Base-by-base conservation (phyloP, 23 tunicate genomes). In the Halocynthia aurantium region DNA sequence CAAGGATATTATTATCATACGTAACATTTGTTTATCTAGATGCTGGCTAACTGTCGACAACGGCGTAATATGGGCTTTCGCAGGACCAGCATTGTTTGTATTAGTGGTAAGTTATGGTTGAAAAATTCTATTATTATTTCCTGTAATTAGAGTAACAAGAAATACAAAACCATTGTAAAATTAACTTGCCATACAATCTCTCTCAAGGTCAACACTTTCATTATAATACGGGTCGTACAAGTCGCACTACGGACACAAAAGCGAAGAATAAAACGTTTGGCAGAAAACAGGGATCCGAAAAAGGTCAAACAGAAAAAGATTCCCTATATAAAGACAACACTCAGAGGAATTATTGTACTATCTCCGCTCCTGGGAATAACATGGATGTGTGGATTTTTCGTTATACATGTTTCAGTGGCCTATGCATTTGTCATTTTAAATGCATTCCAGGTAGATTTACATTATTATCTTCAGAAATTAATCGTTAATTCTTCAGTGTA, bases 21-120 rank as follows among this genome's bases (percentile, higher is more conserved):
- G 44, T 31, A 31, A 31, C 4, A 31, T 31, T 31, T 31, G 44
- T 31, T 80, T 71, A 18, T 52, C 19, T 17, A 84, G 88, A 52
- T 84, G 88, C 60, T 84, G 88, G 88, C 53, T 84, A 49, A 20
- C 77, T 55, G 50, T 69, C 8, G 61, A 77, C 17, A 70, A 75
- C 57, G 82, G 82, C 20, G 67, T 84, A 22, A 69, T 84, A 10
- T 84, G 88, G 88, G 69, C 82, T 13, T 84, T 84, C 55, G 82
- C 82, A 44, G 88, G 66, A 67, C 88, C 88, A 17, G 88, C 63
- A 12, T 19, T 57, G 15, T 20, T 77, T 55, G 62, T 84, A 9
- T 55, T 84, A 5, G 52, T 78, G 77, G 88, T 84, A 21, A 77
- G 82, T 65, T 71, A 18, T 11, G 5, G 15, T 58, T 58, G 63